Conservation (phyloP, 2,113 vertebrate genomes). For the Electrona antarctica region DNA sequence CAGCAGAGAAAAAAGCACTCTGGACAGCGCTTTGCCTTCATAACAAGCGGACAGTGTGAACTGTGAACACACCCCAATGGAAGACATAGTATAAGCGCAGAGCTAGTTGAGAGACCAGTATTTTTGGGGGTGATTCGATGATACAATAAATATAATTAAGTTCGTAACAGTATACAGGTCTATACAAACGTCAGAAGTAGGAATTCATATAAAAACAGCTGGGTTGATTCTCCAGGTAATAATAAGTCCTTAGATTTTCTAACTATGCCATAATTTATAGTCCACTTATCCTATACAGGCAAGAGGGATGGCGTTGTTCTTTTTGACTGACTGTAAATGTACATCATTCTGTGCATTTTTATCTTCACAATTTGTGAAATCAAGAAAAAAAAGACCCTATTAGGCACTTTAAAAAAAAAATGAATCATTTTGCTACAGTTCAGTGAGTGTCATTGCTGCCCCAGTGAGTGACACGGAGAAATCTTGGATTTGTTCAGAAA, state of each 20-base stretch:
- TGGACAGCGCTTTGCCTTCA: too few species aligned
- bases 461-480: conserved; percentile 34
- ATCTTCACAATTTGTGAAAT: conserved; percentile 38
- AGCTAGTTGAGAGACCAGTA: conserved; percentile 33
- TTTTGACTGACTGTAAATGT: conserved; percentile 32
- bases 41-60: too few species aligned
- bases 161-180: conserved; percentile 62
- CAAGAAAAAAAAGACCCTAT: conserved; percentile 47
- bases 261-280: conserved; percentile 35
- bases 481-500: conserved; percentile 51
- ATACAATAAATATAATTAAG: conserved; percentile 37
- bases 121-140: conserved; percentile 39
- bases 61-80: conserved; percentile 30
- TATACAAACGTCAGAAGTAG: conserved; percentile 57
- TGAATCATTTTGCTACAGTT: conserved; percentile 65
- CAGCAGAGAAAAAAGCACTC: neutral
- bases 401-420: conserved; percentile 65
- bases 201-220: conserved; percentile 54
- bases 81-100: conserved; percentile 59
- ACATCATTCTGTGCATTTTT: conserved; percentile 25
- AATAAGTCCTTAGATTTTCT: conserved; percentile 35
- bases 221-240: conserved; percentile 37
- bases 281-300: conserved; percentile 32
- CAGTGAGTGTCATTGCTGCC: conserved; percentile 60
- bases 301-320: conserved; percentile 25